Percentiles rank a stretch among this genome's conserved stretches.
Conservation (phyloP, 2,888 invertebrate genomes). For the Prenolepis imparis region DNA sequence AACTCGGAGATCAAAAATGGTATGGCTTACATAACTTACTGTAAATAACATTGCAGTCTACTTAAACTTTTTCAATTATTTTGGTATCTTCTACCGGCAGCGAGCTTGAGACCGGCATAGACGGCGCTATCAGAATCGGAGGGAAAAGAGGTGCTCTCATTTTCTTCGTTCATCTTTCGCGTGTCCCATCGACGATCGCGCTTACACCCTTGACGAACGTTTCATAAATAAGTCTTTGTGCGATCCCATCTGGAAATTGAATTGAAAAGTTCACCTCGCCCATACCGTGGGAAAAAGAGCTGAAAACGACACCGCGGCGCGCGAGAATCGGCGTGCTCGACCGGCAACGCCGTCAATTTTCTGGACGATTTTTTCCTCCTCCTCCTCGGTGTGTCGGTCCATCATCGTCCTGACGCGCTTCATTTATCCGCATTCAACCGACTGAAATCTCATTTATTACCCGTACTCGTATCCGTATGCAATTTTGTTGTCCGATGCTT, state of each 20-base stretch:
- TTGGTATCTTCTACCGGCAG: conserved; percentile 76
- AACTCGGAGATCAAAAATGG: conserved; percentile 21
- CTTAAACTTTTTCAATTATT: conserved; percentile 83
- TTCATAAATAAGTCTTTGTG: conserved; percentile 82
- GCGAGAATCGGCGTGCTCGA: conserved; percentile 19
- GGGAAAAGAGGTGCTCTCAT: conserved; percentile 22
- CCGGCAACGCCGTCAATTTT: conserved; percentile 63
- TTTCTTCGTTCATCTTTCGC: conserved; percentile 58
- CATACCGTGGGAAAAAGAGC: conserved; percentile 49
- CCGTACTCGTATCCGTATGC: conserved; percentile 3
- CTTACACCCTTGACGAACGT: conserved; percentile 64
- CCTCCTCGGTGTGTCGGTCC: conserved; percentile 9
- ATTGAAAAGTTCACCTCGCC: conserved; percentile 78
- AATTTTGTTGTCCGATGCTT: conserved; percentile 52
- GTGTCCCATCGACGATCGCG: conserved; percentile 17
- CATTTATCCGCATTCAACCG: conserved; percentile 71
- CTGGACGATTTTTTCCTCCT: conserved; percentile 64
- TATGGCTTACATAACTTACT: conserved; percentile 4
- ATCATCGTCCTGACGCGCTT: conserved; percentile 49
- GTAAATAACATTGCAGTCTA: conserved; percentile 76
- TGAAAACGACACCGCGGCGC: conserved; percentile 53
- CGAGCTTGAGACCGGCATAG: conserved; percentile 43
- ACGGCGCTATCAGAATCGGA: conserved; percentile 29
- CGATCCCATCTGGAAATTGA: conserved; percentile 79
- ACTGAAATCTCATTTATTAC: conserved; percentile 65